Base-by-base conservation (phyloP, 1,140 invertebrate genomes). In the Magallana angulata region DNA sequence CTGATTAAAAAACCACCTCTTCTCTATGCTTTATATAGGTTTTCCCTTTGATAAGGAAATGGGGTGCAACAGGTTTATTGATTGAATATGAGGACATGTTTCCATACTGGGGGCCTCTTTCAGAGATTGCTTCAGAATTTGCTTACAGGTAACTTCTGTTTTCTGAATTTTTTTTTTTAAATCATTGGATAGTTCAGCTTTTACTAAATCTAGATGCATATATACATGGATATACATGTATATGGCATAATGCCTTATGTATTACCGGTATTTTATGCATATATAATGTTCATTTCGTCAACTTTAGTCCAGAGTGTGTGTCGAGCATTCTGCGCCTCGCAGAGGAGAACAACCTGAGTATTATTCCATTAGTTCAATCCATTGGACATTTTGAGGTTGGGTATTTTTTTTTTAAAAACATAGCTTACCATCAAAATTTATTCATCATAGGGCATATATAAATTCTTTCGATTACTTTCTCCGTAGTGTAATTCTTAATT, bases 61-160 rank as follows among this genome's bases (percentile, higher is more conserved):
- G 98, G 97, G 97, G 97, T 24, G 97, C 97, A 0, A 99, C 97
- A 76, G 98, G 98, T 1, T 94, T 99, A 48, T 95, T 99, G 1
- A 95, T 99, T 84, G 99, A 99, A 94, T 99, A 99, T 95, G 99
- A 99, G 95, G 99, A 99, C 92, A 99, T 98, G 97, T 99, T 99
- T 95, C 98, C 98, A 0, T 99, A 97, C 94, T 95, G 95, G 36
- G 97, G 96, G 0, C 93, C 94, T 0, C 93, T 99, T 5, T 94
- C 94, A n/a, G 94, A 95, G 1, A 94, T 98, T 8, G 95, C 96
- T 1, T 97, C 98, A 5, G 95, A 95, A 57, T 97, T 98, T 95
- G 96, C 96, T 83, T 99, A 99, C 93, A 94, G 93, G 68, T 91
- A 91, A 56, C 36, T 48, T 48, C 36, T 48, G 36, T 48, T 48